phyloP scores from a whole-genome alignment of 2,113 vertebrate genomes.

The Mastomys coucha region DNA sequence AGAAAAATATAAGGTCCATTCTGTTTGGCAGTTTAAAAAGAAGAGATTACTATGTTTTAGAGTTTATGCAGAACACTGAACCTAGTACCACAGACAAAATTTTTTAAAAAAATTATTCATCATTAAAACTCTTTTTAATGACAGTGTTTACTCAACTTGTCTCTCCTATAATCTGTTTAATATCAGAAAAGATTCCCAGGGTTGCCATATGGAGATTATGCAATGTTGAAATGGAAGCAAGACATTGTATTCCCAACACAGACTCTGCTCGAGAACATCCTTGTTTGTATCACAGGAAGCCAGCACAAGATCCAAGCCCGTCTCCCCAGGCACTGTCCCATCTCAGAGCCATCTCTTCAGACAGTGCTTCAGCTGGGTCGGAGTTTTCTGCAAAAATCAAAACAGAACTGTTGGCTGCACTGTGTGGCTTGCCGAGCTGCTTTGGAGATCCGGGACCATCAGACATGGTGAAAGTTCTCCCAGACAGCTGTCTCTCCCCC shows the following conservation, averaged over 20 bases:
- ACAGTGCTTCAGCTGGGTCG: background rate
- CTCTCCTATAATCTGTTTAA: constrained; percentile 83
- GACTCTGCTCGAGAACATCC: constrained; percentile 70
- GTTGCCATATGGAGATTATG: constrained; percentile 81
- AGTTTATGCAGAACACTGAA: constrained; percentile 66
- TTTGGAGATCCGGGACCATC: background rate
- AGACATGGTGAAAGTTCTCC: no score
- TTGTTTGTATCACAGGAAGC: constrained; percentile 76
- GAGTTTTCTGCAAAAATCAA: background rate
- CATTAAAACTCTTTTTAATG: constrained; percentile 83
- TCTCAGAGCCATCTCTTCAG: background rate
- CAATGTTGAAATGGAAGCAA: constrained; percentile 61
- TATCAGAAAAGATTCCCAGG: constrained; percentile 78
- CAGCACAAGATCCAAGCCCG: constrained; percentile 14
- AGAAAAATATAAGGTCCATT: constrained; percentile 32
- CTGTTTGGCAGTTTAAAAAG: background rate
- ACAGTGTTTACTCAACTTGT: constrained; percentile 83
- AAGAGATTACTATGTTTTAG: constrained; percentile 56
- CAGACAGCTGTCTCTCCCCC: background rate
- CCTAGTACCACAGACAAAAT: constrained; percentile 35
- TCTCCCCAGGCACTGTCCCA: background rate
- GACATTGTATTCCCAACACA: constrained; percentile 65
- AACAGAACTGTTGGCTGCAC: background rate
- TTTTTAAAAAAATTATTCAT: constrained; percentile 74
- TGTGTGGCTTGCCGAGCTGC: background rate